phyloP scores from a whole-genome alignment of 2,797 vertebrate species.

The Manis crassicaudata region DNA sequence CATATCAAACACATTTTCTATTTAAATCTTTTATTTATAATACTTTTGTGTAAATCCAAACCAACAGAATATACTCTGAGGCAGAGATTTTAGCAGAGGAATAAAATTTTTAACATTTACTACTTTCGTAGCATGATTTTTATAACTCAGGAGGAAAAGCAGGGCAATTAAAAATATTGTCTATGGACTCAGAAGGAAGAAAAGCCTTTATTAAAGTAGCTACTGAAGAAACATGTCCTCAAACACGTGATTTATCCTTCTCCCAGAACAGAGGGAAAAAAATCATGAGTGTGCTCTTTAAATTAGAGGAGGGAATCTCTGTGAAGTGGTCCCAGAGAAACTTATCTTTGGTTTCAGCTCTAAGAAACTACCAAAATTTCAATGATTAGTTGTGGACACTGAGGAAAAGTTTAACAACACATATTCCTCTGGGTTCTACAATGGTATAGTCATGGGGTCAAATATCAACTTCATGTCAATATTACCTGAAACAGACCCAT shows the following conservation, averaged over 20 bases:
- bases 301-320: background rate
- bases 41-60: slow-evolving; percentile 62
- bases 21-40: slow-evolving; percentile 73
- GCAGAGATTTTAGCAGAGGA: slow-evolving; percentile 67
- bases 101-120: slow-evolving; percentile 60
- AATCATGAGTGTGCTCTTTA: background rate
- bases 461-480: background rate
- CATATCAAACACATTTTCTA: slow-evolving; percentile 65
- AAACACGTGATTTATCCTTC: slow-evolving; percentile 31
- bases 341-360: slow-evolving; percentile 41
- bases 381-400: background rate
- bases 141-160: background rate
- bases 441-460: background rate
- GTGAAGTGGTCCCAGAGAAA: background rate
- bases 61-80: slow-evolving; percentile 46
- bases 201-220: slow-evolving; percentile 47
- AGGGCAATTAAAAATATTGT: slow-evolving; percentile 61
- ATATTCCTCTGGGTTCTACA: background rate
- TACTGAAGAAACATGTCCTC: slow-evolving; percentile 55
- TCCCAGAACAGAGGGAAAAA: slow-evolving; percentile 45
- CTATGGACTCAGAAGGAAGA: slow-evolving; percentile 14
- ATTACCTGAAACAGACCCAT: background rate
- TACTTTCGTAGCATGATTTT: slow-evolving; percentile 55
- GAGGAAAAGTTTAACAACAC: slow-evolving; percentile 25
- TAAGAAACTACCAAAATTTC: slow-evolving; percentile 42